Base-by-base conservation (phyloP, 2,888 invertebrate species). In the Eupithecia insigniata region DNA sequence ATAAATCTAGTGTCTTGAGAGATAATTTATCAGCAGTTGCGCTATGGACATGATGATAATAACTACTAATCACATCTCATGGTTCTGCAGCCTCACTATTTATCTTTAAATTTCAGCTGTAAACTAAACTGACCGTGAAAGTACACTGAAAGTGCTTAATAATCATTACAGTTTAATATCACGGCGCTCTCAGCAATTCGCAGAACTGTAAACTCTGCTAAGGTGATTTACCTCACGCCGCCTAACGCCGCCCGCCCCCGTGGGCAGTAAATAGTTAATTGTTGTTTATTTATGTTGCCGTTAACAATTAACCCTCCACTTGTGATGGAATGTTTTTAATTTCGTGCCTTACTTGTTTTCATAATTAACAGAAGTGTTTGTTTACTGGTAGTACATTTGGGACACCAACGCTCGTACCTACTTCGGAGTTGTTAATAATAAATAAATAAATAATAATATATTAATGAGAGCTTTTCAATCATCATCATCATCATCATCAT, bases 231-330 rank as follows among this genome's bases (percentile, higher is more conserved):
- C 64, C 64, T 64, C n/a, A 14, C 32, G 18, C 64, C 60, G 30
- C 60, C 67, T 30, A 18, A 32, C 36, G 36, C 64, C 64, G 62
- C 62, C 32, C 30, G 28, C 30, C 32, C 67, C 73, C 69, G 71
- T 78, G 69, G 68, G 64, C 67, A 58, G 71, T 74, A 69, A 73
- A 70, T 73, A 76, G 71, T 77, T 77, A 70, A 76, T 77, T 76
- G 72, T 65, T 71, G 71, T 69, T 71, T 75, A 77, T 77, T 77
- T 75, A 74, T 69, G 72, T 70, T 51, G 72, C 69, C 70, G 58
- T 71, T 69, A 74, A 74, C 75, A 75, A 74, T 71, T 64, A 64
- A 66, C 65, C 69, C 67, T 60, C 65, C 28, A 2, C 68, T 51
- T 14, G 58, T 71, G 70, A 69, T 69, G 62, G 58, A 67, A 71